phyloP scores from a whole-genome alignment of 2,888 invertebrate species.

The Fragum whitleyi region DNA sequence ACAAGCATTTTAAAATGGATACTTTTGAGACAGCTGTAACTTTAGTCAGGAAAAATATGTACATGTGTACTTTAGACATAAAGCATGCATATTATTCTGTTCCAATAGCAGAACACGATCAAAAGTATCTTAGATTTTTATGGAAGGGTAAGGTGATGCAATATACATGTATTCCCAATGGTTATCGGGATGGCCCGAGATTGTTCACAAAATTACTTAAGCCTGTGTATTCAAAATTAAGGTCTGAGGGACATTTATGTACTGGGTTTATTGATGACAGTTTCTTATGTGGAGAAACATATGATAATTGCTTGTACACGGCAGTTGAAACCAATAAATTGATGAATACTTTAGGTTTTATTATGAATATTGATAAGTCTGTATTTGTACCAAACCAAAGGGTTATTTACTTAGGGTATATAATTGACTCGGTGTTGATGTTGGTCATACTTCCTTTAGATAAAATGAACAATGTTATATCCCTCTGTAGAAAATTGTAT shows the following conservation, averaged over 20 bases:
- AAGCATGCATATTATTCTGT: too few species aligned
- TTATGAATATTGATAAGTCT: too few species aligned
- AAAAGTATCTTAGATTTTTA: neutral
- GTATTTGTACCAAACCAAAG: conserved; percentile 8
- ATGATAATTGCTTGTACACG: neutral
- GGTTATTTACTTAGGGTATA: conserved; percentile 11
- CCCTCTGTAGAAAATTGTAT: conserved; percentile 3
- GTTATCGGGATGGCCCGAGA: neutral
- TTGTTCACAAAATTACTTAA: neutral
- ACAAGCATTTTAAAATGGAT: too few species aligned
- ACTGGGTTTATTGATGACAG: neutral
- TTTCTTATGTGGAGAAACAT: neutral
- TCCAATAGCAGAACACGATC: neutral
- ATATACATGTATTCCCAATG: neutral
- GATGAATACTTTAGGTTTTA: neutral
- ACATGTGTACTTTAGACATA: conserved; percentile 38
- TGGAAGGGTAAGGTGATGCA: neutral
- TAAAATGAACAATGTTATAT: neutral
- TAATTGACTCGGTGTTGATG: conserved; percentile 26
- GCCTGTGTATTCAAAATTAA: neutral
- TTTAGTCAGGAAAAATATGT: conserved; percentile 33
- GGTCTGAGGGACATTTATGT: neutral
- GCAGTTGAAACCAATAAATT: neutral
- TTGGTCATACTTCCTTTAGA: too few species aligned
- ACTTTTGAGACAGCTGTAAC: conserved; percentile 50